Evolutionary conservation across 2,888 invertebrate genomes (phyloP), one percentile per base, ranked within the genome.

Genomic region (Caenorhabditis japonica): DNA sequence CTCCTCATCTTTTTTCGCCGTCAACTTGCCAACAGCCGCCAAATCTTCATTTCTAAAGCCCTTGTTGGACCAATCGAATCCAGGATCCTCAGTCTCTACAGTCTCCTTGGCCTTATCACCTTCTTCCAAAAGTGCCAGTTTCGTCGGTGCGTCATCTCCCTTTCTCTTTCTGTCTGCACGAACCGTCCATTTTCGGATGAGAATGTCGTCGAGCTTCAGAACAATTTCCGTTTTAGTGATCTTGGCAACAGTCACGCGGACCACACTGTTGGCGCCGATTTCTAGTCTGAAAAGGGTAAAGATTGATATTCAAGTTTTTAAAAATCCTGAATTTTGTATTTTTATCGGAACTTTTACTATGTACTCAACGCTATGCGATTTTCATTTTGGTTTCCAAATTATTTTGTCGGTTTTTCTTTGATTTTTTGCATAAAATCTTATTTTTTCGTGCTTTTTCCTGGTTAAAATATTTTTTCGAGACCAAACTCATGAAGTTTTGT

Each of bases 21-120:
- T 74, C 49, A 74, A 56, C 49, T 76, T 82, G 43, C 81, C 82
- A 36, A 83, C 77, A 8, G 70, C 69, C 12, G 82, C 79, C 64
- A 83, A 39, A 36, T 78, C 79, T 21, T 80, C 77, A 52, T 76
- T 75, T 15, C 75, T 51, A 60, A 82, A 83, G 25, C 76, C 80
- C 23, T 66, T 61, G 39, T 75, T 64, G 2, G 71, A 62, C 76
- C 76, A 83, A 44, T 83, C 83, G 46, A 83, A 83, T 34, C 82
- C 82, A n/a, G 83, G 82, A 64, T 83, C 83, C 10, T 61, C 64
- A 2, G 44, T 34, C 7, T 56, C 49, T 2, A 66, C 39, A 23
- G 51, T 51, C 27, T 71, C 55, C 41, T 55, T 38, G 8, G 23
- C 7, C 10, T 25, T 52, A 17, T 71, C 60, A n/a, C n/a, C n/a